Percentiles rank a stretch among this genome's conserved stretches.
Conservation (phyloP, 2,797 vertebrate species). For the Dendrocincla fuliginosa region DNA sequence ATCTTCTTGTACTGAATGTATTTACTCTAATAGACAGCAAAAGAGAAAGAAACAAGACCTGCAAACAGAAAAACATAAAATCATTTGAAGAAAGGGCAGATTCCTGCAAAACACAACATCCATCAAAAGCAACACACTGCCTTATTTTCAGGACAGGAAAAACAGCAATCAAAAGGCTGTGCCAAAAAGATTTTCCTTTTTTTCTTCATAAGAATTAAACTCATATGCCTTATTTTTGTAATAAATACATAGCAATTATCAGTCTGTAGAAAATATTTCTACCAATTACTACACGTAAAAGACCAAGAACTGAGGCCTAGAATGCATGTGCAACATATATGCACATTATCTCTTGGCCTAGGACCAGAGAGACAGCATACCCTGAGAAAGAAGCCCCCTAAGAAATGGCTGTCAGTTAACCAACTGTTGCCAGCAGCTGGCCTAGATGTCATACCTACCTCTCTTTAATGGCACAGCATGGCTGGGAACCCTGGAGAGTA, state of each 20-base stretch:
- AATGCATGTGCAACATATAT: background rate
- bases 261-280: background rate
- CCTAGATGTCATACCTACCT: background rate
- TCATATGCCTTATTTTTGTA: background rate
- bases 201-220: background rate
- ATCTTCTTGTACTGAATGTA: constrained; percentile 17
- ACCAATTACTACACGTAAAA: background rate
- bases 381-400: background rate
- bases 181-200: background rate
- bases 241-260: background rate
- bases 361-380: background rate
- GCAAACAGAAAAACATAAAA: background rate
- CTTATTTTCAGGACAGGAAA: background rate
- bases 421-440: background rate
- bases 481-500: background rate
- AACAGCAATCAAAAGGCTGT: background rate
- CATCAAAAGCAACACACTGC: background rate
- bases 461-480: background rate
- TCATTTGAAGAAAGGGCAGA: background rate
- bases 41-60: background rate
- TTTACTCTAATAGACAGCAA: constrained; percentile 8
- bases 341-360: background rate
- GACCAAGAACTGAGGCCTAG: background rate
- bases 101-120: background rate
- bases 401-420: background rate